Conservation (phyloP, 2,888 invertebrate species). For the Caprella mutica region DNA sequence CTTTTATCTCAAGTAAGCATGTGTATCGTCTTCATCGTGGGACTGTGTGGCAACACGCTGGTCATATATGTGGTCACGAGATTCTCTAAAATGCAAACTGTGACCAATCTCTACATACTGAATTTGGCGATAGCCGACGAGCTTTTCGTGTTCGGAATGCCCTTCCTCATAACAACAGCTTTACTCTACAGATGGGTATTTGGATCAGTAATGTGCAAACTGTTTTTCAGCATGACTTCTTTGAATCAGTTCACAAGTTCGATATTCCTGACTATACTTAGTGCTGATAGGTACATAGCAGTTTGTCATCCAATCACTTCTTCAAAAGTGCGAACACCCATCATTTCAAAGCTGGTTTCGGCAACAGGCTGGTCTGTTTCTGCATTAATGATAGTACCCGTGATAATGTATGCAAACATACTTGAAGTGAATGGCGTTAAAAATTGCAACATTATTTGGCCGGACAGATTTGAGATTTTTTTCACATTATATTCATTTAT, state of each 20-base stretch:
- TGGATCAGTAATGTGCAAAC: conserved; percentile 75
- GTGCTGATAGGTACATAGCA: conserved; percentile 81
- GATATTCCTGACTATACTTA: conserved; percentile 83
- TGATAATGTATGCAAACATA: conserved; percentile 68
- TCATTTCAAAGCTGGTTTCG: conserved; percentile 71
- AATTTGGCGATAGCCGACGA: conserved; percentile 87
- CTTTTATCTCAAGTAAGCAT: conserved; percentile 21
- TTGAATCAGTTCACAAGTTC: conserved; percentile 89
- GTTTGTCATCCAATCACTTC: conserved; percentile 88
- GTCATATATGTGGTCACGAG: conserved; percentile 75
- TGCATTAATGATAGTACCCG: conserved; percentile 75
- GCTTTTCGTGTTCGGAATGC: conserved; percentile 80
- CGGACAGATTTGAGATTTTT: conserved; percentile 51
- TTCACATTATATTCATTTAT: conserved; percentile 82
- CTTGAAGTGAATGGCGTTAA: conserved; percentile 35
- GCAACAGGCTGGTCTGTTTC: conserved; percentile 75
- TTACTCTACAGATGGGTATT: conserved; percentile 71
- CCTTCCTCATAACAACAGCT: conserved; percentile 76
- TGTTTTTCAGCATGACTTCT: conserved; percentile 80
- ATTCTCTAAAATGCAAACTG: conserved; percentile 89
- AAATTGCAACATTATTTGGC: conserved; percentile 73
- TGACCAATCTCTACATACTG: conserved; percentile 82
- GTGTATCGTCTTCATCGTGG: conserved; percentile 63
- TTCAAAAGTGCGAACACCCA: conserved; percentile 72
- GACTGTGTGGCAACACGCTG: conserved; percentile 75